Percentiles rank a stretch among this genome's conserved stretches.
These are phyloP conservation scores for Ariopsis seemanni DNA, from an alignment of 2,113 vertebrate species.

Conservation along the genomic window DNA sequence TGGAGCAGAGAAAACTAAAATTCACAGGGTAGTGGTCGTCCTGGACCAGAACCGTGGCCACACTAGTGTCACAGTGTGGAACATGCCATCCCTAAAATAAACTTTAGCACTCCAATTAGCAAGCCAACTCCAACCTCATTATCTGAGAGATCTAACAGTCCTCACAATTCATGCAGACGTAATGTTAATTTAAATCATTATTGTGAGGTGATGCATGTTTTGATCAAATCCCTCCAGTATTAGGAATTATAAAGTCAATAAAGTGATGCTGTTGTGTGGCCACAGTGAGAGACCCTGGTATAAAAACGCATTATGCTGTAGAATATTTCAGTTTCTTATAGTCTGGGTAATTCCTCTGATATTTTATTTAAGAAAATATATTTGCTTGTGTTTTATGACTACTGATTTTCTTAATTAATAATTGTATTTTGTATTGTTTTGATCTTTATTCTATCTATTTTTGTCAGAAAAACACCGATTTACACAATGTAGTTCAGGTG, in stretches of 20 bases:
- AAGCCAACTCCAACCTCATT: no score
- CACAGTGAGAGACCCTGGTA: background rate
- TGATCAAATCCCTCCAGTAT: background rate
- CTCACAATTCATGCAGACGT: background rate
- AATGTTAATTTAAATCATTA: background rate
- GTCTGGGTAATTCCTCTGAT: background rate
- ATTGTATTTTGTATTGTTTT: conserved; percentile 57
- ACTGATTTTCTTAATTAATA: conserved; percentile 57
- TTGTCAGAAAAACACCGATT: background rate
- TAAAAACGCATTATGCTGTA: background rate
- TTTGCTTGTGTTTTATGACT: conserved; percentile 51
- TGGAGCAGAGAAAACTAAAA: conserved; percentile 6
- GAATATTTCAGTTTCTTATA: conserved; percentile 13
- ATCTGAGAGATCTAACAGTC: background rate
- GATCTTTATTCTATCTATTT: conserved; percentile 6
- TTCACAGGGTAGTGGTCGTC: background rate
- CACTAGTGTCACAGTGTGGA: background rate
- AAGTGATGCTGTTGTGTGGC: background rate
- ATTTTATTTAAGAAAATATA: conserved; percentile 41
- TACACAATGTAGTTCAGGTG: background rate
- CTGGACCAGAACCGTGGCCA: background rate
- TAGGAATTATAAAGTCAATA: background rate
- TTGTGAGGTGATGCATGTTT: background rate
- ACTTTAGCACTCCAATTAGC: background rate
- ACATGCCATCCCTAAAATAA: background rate